phyloP scores from a whole-genome alignment of 1,140 invertebrate genomes.

The Eurytemora carolleeae region DNA sequence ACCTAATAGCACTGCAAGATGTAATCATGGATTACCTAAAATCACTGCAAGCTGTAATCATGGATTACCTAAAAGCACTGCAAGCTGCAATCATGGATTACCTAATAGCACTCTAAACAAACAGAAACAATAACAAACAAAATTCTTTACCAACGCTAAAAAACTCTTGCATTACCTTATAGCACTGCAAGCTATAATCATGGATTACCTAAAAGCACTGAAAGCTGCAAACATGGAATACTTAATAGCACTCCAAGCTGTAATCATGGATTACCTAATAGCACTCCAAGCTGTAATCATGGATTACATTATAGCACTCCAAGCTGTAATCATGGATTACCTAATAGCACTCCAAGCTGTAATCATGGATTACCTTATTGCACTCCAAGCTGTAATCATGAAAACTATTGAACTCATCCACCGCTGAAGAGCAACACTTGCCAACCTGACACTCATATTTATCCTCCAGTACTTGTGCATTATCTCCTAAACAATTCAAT shows the following conservation, averaged over 20 bases:
- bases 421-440: not conserved
- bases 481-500: not conserved
- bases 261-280: not conserved
- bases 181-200: too few species aligned
- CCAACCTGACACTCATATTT: not conserved
- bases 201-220: too few species aligned
- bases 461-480: not conserved
- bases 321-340: not conserved
- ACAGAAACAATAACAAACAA: not conserved
- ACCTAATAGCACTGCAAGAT: too few species aligned
- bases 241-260: not conserved
- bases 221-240: too few species aligned
- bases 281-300: not conserved
- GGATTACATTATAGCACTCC: not conserved
- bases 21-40: too few species aligned
- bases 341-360: not conserved
- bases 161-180: not conserved
- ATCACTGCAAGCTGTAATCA: too few species aligned
- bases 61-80: too few species aligned
- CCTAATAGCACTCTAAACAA: too few species aligned
- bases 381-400: not conserved
- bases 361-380: not conserved
- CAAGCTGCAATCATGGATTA: too few species aligned
- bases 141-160: not conserved
- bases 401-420: not conserved